Percentiles rank a stretch among this genome's conserved stretches.
These are phyloP conservation scores for Calephelis virginiensis DNA, from an alignment of 1,140 invertebrate species.

Conservation along the genomic window DNA sequence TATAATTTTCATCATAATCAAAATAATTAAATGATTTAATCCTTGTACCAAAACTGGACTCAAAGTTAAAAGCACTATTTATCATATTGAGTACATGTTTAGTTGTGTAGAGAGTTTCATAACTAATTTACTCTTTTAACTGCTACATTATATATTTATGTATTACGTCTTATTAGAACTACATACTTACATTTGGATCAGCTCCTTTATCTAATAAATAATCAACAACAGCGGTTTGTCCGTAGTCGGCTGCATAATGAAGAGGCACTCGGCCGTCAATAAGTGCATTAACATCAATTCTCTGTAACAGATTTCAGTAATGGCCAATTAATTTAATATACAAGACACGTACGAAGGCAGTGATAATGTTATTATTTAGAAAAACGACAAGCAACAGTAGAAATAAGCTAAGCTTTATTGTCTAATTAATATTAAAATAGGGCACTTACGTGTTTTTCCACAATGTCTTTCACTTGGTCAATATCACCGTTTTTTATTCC, in stretches of 20 bases:
- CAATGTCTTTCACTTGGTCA: conserved; percentile 91
- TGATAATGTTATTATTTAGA: conserved; percentile 2
- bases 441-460: conserved; percentile 88
- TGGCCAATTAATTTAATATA: background rate
- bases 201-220: conserved; percentile 94
- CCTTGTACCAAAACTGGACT: no score
- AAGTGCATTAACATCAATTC: conserved; percentile 90
- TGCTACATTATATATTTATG: background rate
- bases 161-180: background rate
- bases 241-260: conserved; percentile 97
- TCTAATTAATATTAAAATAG: conserved; percentile 16
- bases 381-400: background rate
- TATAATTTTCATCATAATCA: no score
- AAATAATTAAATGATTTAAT: no score
- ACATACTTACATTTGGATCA: conserved; percentile 91
- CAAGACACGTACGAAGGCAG: background rate
- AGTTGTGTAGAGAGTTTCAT: no score
- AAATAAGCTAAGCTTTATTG: background rate
- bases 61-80: no score
- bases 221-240: conserved; percentile 93
- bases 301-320: conserved; percentile 75
- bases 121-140: background rate
- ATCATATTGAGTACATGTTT: no score
- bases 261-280: conserved; percentile 92
- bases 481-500: conserved; percentile 96